Evolutionary conservation across 1,140 invertebrate genomes (phyloP).

Genomic region (Mesaphorura yosii): DNA sequence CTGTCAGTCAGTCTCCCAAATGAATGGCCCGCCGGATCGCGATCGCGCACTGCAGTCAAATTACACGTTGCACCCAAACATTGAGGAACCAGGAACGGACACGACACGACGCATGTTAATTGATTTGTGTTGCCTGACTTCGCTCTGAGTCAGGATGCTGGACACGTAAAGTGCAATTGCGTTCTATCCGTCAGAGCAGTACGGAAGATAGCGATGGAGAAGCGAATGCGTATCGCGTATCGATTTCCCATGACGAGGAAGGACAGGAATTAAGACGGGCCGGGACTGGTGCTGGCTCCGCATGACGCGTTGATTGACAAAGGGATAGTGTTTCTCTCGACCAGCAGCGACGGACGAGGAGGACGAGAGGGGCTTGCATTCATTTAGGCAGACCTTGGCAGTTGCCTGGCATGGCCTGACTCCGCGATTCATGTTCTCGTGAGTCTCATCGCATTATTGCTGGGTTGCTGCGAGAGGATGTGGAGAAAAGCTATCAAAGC

Average conservation of each 20-base stretch:
- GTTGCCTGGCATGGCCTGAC: no score
- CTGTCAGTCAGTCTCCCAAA: constrained; percentile 24
- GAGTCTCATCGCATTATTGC: no score
- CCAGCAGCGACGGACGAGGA: no score
- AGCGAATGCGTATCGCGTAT: background rate
- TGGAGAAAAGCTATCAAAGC: constrained; percentile 21
- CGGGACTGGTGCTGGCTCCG: background rate
- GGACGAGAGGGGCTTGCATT: constrained; percentile 9
- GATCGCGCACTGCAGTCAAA: no score
- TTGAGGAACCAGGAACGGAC: no score
- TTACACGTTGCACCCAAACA: no score
- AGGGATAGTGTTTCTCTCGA: background rate
- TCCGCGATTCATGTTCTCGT: no score
- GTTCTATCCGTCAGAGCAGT: background rate
- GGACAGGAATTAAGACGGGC: background rate
- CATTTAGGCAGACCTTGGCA: constrained; percentile 11
- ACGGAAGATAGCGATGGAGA: background rate
- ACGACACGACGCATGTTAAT: no score
- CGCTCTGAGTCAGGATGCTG: background rate
- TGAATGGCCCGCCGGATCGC: no score
- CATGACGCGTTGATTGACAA: constrained; percentile 18
- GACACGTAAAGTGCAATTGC: background rate
- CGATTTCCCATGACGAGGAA: background rate
- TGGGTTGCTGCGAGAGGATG: constrained; percentile 14
- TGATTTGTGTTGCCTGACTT: no score